Conservation (phyloP, 2,113 vertebrate species). For the Psilopogon haemacephalus region DNA sequence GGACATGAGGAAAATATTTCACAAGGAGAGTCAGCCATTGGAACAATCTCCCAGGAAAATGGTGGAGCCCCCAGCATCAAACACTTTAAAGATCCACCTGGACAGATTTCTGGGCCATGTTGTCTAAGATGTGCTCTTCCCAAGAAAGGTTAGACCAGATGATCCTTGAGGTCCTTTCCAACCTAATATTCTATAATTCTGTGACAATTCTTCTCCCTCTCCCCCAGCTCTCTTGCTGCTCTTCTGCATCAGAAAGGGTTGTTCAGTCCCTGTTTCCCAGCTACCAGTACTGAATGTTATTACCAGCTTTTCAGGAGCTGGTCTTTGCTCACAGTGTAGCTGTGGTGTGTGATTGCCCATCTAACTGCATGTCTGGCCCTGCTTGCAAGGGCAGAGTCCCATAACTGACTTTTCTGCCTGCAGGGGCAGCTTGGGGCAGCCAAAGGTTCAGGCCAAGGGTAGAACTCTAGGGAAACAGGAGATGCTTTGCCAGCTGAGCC, state of each 20-base stretch:
- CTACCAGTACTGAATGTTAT: neutral
- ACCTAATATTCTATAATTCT: neutral
- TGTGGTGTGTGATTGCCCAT: fast-evolving
- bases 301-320: neutral
- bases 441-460: neutral
- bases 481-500: neutral
- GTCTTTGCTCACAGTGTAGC: neutral
- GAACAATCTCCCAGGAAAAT: neutral
- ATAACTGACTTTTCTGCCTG: neutral
- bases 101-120: neutral
- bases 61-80: neutral
- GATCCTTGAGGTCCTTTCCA: neutral
- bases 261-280: neutral
- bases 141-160: neutral
- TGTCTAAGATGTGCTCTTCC: neutral
- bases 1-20: neutral
- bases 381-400: neutral
- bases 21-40: neutral
- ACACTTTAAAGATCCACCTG: neutral
- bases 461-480: neutral
- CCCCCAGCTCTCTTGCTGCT: neutral
- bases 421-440: neutral
- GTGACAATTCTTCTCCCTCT: neutral
- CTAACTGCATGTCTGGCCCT: neutral
- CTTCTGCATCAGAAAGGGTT: neutral